Percentiles rank a stretch among this genome's conserved stretches.
These are phyloP conservation scores for Spodoptera frugiperda DNA, from an alignment of 1,140 invertebrate species.

Conservation along the genomic window DNA sequence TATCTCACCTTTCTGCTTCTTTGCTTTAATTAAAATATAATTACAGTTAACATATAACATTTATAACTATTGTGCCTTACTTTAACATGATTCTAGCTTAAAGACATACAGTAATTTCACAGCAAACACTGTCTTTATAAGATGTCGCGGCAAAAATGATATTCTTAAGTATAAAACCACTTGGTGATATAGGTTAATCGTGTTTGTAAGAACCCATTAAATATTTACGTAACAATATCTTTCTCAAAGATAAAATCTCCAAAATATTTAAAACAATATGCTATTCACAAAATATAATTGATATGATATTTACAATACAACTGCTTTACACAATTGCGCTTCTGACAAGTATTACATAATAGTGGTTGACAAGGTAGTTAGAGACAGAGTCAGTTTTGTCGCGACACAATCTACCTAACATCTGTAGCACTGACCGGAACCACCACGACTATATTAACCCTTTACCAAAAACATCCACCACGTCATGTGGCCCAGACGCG, in stretches of 20 bases:
- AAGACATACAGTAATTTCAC: constrained; percentile 11
- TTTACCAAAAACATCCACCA: constrained; percentile 71
- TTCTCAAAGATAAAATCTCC: neutral
- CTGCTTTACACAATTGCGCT: constrained; percentile 9
- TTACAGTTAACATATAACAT: constrained; percentile 47
- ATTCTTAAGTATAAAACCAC: constrained; percentile 8
- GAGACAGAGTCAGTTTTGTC: constrained; percentile 30
- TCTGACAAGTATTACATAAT: neutral
- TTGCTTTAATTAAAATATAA: constrained; percentile 78
- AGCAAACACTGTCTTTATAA: constrained; percentile 17
- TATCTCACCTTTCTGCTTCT: constrained; percentile 79
- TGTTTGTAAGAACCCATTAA: neutral
- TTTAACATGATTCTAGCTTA: constrained; percentile 9
- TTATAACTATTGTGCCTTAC: constrained; percentile 38
- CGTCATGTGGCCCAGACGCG: constrained; percentile 55
- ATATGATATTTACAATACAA: constrained; percentile 4
- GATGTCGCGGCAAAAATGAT: constrained; percentile 43
- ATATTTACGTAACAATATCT: neutral
- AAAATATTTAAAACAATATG: neutral
- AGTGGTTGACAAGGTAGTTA: neutral
- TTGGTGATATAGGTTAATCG: neutral
- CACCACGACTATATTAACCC: constrained; percentile 60
- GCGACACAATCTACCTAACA: constrained; percentile 33
- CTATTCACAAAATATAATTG: constrained; percentile 14
- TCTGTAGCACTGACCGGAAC: constrained; percentile 57